These are phyloP conservation scores for Tipula lateralis DNA, from an alignment of 2,888 invertebrate species.

Conservation along the genomic window DNA sequence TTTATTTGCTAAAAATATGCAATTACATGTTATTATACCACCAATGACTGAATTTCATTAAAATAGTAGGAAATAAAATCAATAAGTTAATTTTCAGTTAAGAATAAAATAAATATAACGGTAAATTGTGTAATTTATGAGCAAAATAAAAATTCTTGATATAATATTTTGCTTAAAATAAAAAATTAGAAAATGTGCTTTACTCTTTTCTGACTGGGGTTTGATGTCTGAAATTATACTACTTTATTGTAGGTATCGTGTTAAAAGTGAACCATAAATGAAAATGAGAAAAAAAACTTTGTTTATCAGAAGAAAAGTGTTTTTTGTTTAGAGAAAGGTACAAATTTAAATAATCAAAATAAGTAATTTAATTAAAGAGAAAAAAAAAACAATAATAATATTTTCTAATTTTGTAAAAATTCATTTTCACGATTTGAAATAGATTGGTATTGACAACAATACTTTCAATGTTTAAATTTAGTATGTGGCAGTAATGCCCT, in stretches of 20 bases:
- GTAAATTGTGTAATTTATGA: neutral
- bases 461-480: slow-evolving; percentile 24
- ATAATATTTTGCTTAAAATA: neutral
- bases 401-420: neutral
- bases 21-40: neutral
- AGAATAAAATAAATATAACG: neutral
- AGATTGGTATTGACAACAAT: neutral
- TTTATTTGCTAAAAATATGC: neutral
- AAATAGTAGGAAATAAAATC: neutral
- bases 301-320: neutral
- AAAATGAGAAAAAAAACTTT: neutral
- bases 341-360: neutral
- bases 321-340: neutral
- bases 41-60: neutral
- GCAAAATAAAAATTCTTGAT: neutral
- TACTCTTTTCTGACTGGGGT: neutral
- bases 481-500: slow-evolving; percentile 15
- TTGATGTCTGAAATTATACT: neutral
- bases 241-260: neutral
- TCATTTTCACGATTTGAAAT: neutral
- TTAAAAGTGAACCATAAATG: neutral
- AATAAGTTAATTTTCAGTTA: neutral
- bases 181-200: neutral
- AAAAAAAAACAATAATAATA: neutral
- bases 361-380: neutral